These are phyloP conservation scores for Molossus molossus DNA, from an alignment of 2,797 vertebrate species.

Conservation along the genomic window DNA sequence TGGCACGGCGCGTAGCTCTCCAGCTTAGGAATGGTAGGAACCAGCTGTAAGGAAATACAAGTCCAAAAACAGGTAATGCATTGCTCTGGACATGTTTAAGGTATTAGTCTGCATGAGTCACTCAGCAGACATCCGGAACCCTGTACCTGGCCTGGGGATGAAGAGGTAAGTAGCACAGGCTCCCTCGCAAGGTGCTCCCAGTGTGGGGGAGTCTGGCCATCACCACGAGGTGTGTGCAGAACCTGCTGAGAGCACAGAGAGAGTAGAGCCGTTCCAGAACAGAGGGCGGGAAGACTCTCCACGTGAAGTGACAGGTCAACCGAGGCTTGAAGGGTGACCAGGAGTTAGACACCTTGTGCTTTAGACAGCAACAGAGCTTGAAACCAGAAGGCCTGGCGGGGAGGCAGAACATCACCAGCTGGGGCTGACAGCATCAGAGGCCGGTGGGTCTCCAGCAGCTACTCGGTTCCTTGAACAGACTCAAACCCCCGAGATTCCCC, in stretches of 20 bases:
- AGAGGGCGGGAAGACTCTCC: neutral
- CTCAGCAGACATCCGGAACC: neutral
- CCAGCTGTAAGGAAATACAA: neutral
- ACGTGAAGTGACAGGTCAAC: neutral
- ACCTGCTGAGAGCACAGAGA: neutral
- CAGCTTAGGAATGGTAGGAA: neutral
- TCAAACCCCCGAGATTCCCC: neutral
- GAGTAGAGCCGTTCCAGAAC: neutral
- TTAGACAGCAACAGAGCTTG: neutral
- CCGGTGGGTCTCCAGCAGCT: neutral
- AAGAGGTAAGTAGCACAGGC: neutral
- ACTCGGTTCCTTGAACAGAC: neutral
- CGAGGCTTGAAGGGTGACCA: neutral
- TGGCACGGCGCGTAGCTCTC: neutral
- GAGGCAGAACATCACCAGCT: neutral
- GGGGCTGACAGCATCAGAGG: neutral
- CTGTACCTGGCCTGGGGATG: neutral
- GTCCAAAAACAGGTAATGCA: neutral
- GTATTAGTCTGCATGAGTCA: neutral
- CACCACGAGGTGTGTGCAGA: neutral
- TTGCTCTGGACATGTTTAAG: neutral
- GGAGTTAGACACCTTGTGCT: neutral
- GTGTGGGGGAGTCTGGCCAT: neutral
- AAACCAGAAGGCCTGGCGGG: neutral
- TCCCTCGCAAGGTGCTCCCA: neutral